phyloP scores from a whole-genome alignment of 2,113 vertebrate species.

The Mohoua ochrocephala region DNA sequence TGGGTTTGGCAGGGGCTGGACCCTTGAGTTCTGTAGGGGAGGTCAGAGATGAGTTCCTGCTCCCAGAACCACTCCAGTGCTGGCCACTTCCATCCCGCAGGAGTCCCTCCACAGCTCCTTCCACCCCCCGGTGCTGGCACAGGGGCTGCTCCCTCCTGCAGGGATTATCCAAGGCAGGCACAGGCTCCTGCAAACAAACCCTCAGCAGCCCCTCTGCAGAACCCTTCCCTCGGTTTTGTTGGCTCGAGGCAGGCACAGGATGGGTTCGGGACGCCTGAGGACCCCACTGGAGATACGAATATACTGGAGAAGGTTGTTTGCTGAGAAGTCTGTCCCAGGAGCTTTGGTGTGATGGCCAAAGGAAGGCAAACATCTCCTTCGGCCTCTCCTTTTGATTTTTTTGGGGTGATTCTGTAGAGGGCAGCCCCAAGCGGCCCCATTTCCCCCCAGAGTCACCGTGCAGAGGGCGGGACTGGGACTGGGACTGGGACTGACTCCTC shows the following conservation, averaged over 20 bases:
- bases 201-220: neutral
- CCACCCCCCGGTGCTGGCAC: neutral
- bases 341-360: neutral
- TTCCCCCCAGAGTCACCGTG: rapidly evolving
- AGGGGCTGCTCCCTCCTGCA: neutral
- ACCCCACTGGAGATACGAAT: rapidly evolving
- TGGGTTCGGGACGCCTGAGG: neutral
- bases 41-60: neutral
- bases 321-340: neutral
- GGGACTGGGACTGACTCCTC: neutral
- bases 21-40: neutral
- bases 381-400: neutral
- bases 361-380: neutral
- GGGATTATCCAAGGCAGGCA: neutral
- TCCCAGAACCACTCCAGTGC: neutral
- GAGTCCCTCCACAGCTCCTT: neutral
- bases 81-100: neutral
- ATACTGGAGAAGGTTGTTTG: neutral
- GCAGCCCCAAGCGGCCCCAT: neutral
- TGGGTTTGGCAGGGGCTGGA: neutral
- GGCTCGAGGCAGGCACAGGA: neutral
- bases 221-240: neutral
- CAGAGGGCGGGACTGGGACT: no score
- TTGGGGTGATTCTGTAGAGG: neutral
- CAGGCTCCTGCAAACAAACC: neutral